Conservation (phyloP, 1,140 invertebrate species). For the Octopus bimaculoides region DNA sequence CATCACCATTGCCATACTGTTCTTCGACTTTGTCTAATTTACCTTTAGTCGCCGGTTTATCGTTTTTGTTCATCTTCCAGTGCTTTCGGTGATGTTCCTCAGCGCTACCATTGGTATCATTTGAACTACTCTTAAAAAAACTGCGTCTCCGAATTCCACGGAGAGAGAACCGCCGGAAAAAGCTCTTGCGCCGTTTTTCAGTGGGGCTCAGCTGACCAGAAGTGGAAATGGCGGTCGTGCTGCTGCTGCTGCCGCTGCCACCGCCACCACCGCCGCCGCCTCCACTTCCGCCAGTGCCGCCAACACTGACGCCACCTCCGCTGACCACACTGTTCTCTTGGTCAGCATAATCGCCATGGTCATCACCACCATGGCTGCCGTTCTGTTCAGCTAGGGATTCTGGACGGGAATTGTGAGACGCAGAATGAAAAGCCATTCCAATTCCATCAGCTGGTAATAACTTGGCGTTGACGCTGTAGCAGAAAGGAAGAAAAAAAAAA, state of each 20-base stretch:
- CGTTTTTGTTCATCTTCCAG: slow-evolving; percentile 72
- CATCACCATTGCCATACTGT: slow-evolving; percentile 61
- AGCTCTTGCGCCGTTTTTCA: slow-evolving; percentile 74
- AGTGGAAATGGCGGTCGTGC: slow-evolving; percentile 31
- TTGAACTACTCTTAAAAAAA: slow-evolving; percentile 47
- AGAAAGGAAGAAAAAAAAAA: not conserved
- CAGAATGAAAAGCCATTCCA: not conserved
- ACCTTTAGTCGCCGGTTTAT: slow-evolving; percentile 74
- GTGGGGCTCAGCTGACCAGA: slow-evolving; percentile 66
- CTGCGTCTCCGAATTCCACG: slow-evolving; percentile 45
- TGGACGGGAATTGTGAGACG: slow-evolving; percentile 3
- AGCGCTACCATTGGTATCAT: slow-evolving; percentile 42
- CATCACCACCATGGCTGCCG: slow-evolving; percentile 24
- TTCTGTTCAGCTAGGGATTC: slow-evolving; percentile 15
- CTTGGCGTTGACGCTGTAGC: not conserved
- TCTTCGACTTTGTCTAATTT: slow-evolving; percentile 60
- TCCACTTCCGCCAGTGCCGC: slow-evolving; percentile 62
- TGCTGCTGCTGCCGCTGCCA: slow-evolving; percentile 12
- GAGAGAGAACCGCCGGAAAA: slow-evolving; percentile 82
- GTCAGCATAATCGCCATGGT: slow-evolving; percentile 67
- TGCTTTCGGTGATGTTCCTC: slow-evolving; percentile 31
- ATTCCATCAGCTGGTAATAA: not conserved
- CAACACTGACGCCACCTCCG: slow-evolving; percentile 17
- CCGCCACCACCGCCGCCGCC: not conserved
- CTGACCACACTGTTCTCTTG: slow-evolving; percentile 47